These are phyloP conservation scores for Eristalis pertinax DNA, from an alignment of 2,888 invertebrate genomes.

Conservation along the genomic window DNA sequence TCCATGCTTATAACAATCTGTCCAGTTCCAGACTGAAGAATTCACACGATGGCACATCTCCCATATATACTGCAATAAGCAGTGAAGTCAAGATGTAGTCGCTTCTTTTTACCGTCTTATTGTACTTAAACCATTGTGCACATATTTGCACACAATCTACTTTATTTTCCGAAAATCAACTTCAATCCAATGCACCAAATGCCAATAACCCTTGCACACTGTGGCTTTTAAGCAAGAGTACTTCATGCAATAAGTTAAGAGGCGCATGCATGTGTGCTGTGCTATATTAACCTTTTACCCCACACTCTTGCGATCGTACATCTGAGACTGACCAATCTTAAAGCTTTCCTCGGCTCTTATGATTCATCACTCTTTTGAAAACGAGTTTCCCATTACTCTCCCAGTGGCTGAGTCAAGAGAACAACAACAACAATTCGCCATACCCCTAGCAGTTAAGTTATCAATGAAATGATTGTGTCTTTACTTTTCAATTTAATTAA, in stretches of 20 bases:
- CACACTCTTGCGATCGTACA: neutral
- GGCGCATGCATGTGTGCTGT: constrained; percentile 1
- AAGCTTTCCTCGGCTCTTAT: constrained; percentile 7
- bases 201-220: constrained; percentile 11
- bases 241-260: neutral
- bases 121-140: too few relatives aligned
- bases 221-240: neutral
- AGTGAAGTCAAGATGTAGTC: too few relatives aligned
- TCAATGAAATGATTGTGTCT: constrained; percentile 21
- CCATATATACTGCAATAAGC: too few relatives aligned
- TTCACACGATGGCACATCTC: too few relatives aligned
- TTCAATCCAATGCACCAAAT: neutral
- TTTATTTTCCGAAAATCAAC: neutral
- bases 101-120: too few relatives aligned
- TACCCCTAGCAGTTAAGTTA: neutral
- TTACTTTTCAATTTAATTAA: neutral
- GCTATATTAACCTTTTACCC: constrained; percentile 36
- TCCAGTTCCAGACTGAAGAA: too few relatives aligned
- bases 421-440: neutral
- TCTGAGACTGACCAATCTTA: neutral
- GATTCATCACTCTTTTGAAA: constrained; percentile 19
- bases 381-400: constrained; percentile 35
- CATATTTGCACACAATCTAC: neutral
- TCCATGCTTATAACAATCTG: too few relatives aligned
- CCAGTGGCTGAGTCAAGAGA: constrained; percentile 1